Evolutionary conservation across 2,888 invertebrate species (phyloP).

Genomic region (Aquatica leii): DNA sequence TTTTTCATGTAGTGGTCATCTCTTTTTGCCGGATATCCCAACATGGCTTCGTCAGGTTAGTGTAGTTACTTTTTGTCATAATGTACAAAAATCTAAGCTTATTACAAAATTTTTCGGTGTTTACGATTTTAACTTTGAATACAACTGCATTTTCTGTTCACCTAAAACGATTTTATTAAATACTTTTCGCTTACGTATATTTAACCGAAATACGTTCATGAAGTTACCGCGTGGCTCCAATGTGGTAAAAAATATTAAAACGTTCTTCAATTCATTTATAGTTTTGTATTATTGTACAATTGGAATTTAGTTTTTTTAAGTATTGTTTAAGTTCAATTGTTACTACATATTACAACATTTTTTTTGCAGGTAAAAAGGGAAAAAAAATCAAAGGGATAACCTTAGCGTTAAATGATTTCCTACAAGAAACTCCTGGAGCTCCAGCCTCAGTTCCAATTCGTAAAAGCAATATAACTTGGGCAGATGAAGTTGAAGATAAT

Average conservation of each 20-base stretch:
- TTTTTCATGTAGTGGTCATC: conserved; percentile 19
- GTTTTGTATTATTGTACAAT: no score
- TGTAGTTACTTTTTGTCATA: conserved; percentile 63
- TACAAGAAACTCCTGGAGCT: conserved; percentile 72
- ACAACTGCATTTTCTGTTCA: neutral
- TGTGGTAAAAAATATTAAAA: conserved; percentile 18
- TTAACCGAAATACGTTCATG: conserved; percentile 30
- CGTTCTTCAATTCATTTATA: no score
- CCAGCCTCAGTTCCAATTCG: conserved; percentile 63
- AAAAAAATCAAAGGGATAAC: conserved; percentile 88
- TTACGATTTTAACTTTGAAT: conserved; percentile 39
- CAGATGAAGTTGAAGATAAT: conserved; percentile 84
- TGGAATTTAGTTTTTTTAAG: no score
- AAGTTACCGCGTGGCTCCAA: conserved; percentile 42
- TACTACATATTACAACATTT: neutral
- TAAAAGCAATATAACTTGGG: conserved; percentile 72
- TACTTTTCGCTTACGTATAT: neutral
- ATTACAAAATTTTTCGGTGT: conserved; percentile 35
- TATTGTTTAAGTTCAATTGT: no score
- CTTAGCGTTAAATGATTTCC: conserved; percentile 81
- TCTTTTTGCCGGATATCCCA: conserved; percentile 57
- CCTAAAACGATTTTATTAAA: neutral
- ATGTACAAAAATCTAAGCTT: conserved; percentile 43
- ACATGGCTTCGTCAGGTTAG: conserved; percentile 80
- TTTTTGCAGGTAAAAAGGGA: conserved; percentile 75